Evolutionary conservation across 2,113 vertebrate species (phyloP).

Genomic region (Ancistrus triradiatus): DNA sequence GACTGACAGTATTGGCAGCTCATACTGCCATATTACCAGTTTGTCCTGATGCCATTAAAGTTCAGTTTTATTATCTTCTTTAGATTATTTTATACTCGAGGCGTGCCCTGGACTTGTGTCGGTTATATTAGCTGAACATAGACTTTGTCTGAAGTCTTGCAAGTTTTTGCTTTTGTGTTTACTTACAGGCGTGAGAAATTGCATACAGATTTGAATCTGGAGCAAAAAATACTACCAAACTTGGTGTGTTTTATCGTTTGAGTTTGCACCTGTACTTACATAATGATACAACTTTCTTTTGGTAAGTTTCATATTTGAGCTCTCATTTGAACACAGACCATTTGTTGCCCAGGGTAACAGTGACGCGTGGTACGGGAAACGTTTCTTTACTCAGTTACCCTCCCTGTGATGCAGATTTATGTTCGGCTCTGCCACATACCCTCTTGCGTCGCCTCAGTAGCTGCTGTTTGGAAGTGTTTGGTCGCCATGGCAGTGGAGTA

Average conservation of each 20-base stretch:
- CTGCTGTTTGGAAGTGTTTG: slow-evolving; percentile 62
- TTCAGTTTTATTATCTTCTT: neutral
- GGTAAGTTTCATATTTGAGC: slow-evolving; percentile 6
- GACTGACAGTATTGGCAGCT: neutral
- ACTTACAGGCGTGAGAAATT: too few relatives aligned
- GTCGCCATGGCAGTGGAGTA: slow-evolving; percentile 54
- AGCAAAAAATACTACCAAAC: too few relatives aligned
- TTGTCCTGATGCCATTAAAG: slow-evolving; percentile 9
- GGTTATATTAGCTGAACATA: too few relatives aligned
- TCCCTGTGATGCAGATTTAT: slow-evolving; percentile 7
- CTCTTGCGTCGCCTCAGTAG: slow-evolving; percentile 15
- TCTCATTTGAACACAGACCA: neutral
- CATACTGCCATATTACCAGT: neutral
- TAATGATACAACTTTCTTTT: neutral
- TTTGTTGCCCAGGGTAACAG: slow-evolving; percentile 21
- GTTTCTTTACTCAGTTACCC: neutral
- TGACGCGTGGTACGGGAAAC: slow-evolving; percentile 4
- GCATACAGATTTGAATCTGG: too few relatives aligned
- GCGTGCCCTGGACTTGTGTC: neutral
- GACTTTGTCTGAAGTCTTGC: too few relatives aligned
- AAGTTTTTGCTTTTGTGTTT: too few relatives aligned
- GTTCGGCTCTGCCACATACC: slow-evolving; percentile 10
- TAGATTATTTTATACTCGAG: neutral
- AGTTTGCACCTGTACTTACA: too few relatives aligned
- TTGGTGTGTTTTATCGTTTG: too few relatives aligned